Evolutionary conservation across 2,113 vertebrate species (phyloP).

Genomic region (Grantiella picta): DNA sequence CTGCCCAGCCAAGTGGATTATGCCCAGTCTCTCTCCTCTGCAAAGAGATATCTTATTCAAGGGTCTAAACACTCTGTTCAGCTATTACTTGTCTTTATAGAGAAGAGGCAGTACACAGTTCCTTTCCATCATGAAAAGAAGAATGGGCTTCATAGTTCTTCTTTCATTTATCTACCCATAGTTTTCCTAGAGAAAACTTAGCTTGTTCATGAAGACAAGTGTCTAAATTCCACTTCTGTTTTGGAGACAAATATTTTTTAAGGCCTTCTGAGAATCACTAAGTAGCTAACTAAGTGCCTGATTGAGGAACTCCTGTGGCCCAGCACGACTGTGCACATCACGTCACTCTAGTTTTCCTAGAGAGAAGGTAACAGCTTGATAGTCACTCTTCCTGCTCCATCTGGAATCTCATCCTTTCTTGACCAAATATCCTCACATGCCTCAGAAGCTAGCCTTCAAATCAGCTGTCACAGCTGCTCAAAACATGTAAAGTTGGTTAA

Average conservation of each 20-base stretch:
- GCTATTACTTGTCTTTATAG: background rate
- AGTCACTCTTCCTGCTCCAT: background rate
- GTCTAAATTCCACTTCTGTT: background rate
- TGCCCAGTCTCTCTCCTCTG: background rate
- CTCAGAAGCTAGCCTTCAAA: background rate
- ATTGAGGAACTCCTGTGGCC: background rate
- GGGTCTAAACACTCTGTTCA: background rate
- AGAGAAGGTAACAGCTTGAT: background rate
- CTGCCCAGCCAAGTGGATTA: background rate
- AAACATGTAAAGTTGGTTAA: background rate
- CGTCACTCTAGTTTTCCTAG: background rate
- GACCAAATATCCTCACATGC: background rate
- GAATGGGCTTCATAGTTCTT: background rate
- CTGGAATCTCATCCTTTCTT: background rate
- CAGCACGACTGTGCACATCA: background rate
- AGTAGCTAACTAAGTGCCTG: background rate
- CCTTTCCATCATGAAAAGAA: background rate
- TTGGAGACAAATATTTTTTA: background rate
- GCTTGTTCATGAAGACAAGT: background rate
- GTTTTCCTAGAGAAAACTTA: background rate
- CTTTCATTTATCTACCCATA: background rate
- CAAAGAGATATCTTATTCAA: background rate
- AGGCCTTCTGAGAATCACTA: background rate
- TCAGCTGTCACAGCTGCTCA: background rate
- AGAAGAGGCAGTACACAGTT: background rate